Percentiles rank a stretch among this genome's conserved stretches.
phyloP scores from a whole-genome alignment of 92 coral and sea anemone species.

The Umimayanthus kanabou region DNA sequence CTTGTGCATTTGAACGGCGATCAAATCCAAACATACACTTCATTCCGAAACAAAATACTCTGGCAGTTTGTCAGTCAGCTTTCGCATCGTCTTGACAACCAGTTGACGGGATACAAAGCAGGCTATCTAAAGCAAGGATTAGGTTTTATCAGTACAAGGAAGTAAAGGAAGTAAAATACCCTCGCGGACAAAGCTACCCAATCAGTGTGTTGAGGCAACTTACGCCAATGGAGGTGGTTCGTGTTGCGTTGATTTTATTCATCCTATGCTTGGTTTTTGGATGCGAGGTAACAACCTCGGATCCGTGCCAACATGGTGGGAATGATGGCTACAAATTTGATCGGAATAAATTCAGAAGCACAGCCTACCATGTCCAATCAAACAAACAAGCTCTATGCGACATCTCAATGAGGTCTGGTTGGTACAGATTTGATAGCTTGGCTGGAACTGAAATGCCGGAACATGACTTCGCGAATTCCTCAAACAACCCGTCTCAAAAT shows the following conservation, averaged over 20 bases:
- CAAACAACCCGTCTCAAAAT: slow-evolving; percentile 4
- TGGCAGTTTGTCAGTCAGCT: too few relatives aligned
- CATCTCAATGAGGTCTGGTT: slow-evolving; percentile 12
- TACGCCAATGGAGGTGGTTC: not conserved
- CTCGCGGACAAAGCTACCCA: not conserved
- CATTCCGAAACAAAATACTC: too few relatives aligned
- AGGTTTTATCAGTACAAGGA: not conserved
- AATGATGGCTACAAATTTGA: not conserved
- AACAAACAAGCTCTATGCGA: slow-evolving; percentile 18
- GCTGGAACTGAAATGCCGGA: slow-evolving; percentile 25
- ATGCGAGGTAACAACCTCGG: not conserved
- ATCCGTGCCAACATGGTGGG: not conserved
- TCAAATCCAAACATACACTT: too few relatives aligned
- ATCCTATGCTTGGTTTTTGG: not conserved
- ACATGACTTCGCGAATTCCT: not conserved
- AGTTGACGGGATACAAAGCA: not conserved
- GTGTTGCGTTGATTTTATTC: not conserved
- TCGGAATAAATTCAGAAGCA: not conserved
- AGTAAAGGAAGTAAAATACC: slow-evolving; percentile 3
- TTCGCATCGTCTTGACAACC: too few relatives aligned
- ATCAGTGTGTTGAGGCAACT: not conserved
- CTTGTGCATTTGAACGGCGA: too few relatives aligned
- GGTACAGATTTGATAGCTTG: slow-evolving; percentile 17
- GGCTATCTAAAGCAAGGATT: not conserved
- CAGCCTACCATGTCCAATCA: not conserved